Percentiles rank a stretch among this genome's conserved stretches.
phyloP scores from a whole-genome alignment of 2,888 invertebrate species.

The Anthophora plumipes region DNA sequence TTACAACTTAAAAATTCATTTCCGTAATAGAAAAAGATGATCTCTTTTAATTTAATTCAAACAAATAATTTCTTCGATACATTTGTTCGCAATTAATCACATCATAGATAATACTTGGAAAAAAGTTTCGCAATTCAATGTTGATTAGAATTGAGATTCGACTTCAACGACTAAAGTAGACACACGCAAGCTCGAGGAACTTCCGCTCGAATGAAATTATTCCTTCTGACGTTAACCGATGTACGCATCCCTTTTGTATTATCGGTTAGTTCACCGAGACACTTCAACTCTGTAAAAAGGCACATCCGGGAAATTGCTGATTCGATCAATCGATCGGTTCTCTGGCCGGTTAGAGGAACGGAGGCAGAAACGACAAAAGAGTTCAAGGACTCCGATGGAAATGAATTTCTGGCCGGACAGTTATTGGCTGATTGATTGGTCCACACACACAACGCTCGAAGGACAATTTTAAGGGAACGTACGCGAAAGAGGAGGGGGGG shows the following conservation, averaged over 20 bases:
- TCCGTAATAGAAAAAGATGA: too few species aligned
- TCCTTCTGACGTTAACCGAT: conserved; percentile 3
- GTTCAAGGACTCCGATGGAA: conserved; percentile 34
- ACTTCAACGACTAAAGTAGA: not conserved
- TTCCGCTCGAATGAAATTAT: conserved; percentile 36
- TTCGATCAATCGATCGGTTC: conserved; percentile 59
- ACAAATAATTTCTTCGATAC: too few species aligned
- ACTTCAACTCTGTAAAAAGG: conserved; percentile 51
- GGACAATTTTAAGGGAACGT: not conserved
- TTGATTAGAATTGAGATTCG: not conserved
- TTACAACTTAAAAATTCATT: too few species aligned
- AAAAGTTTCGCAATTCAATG: not conserved
- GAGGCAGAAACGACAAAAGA: conserved; percentile 31
- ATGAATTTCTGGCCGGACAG: conserved; percentile 48
- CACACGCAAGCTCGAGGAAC: not conserved
- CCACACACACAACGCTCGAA: conserved; percentile 3
- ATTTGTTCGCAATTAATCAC: too few species aligned
- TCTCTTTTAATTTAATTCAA: too few species aligned
- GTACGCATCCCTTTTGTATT: conserved; percentile 22
- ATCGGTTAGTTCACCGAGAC: conserved; percentile 34
- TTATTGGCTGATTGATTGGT: conserved; percentile 51
- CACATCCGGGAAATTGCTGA: conserved; percentile 66
- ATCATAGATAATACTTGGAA: conserved; percentile 13
- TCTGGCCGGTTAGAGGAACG: conserved; percentile 18
- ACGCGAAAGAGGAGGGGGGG: too few species aligned